These are phyloP conservation scores for Labeo catla DNA, from an alignment of 2,113 vertebrate genomes.

Conservation along the genomic window DNA sequence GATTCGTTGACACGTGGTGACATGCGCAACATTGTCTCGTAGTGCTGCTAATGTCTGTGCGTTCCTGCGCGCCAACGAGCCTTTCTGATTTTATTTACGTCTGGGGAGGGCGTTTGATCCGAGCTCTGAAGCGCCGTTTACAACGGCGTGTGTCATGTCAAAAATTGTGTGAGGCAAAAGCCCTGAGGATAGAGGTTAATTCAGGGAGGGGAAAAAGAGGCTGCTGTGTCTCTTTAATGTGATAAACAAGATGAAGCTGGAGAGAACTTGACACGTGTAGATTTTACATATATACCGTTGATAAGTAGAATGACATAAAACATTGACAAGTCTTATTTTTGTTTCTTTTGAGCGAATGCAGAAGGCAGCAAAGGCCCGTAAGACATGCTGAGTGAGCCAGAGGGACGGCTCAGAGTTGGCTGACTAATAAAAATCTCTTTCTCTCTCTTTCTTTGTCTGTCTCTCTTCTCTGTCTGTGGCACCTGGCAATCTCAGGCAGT, in stretches of 20 bases:
- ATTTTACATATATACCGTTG: conserved; percentile 60
- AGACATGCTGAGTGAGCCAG: conserved; percentile 40
- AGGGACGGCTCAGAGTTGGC: conserved; percentile 37
- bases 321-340: conserved; percentile 51
- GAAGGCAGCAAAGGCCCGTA: conserved; percentile 55
- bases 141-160: conserved; percentile 56
- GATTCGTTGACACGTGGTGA: conserved; percentile 54
- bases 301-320: conserved; percentile 64
- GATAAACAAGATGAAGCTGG: conserved; percentile 60
- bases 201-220: conserved; percentile 44
- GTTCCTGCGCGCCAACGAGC: conserved; percentile 3
- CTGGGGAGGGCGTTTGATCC: conserved; percentile 54
- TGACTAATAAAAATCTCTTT: conserved; percentile 36
- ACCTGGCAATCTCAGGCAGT: conserved; percentile 66
- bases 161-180: conserved; percentile 59
- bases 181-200: conserved; percentile 67
- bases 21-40: conserved; percentile 32
- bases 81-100: conserved; percentile 60
- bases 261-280: conserved; percentile 53
- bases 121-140: conserved; percentile 58
- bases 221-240: conserved; percentile 51
- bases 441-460: conserved; percentile 46
- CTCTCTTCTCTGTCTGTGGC: conserved; percentile 59
- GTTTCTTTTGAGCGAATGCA: conserved; percentile 55
- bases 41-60: conserved; percentile 46